A percentile compares a stretch with the other conserved stretches of the same genome.
phyloP scores from a whole-genome alignment of 2,888 invertebrate genomes.

The Dasypogon diadema region DNA sequence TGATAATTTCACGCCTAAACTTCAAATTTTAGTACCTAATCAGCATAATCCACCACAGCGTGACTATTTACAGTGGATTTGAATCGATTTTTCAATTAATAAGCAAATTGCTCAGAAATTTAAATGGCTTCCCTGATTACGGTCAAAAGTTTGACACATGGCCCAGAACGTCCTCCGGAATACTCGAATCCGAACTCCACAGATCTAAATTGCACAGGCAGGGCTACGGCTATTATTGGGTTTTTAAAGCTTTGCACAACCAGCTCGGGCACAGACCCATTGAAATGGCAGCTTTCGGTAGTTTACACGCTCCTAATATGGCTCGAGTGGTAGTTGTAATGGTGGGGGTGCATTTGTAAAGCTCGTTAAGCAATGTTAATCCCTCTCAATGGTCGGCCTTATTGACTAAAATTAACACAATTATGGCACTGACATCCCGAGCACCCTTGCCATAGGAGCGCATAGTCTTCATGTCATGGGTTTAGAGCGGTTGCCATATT shows the following conservation, averaged over 20 bases:
- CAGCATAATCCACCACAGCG: constrained; percentile 43
- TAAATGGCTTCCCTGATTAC: constrained; percentile 50
- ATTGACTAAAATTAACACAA: constrained; percentile 50
- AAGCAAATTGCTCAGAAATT: constrained; percentile 54
- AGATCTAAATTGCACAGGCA: neutral
- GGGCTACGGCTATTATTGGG: neutral
- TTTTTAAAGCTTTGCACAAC: neutral
- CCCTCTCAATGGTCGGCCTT: constrained; percentile 46
- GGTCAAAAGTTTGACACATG: constrained; percentile 41
- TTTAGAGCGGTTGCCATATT: neutral
- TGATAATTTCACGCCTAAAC: constrained; percentile 42
- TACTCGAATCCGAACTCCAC: neutral
- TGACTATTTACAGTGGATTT: constrained; percentile 35
- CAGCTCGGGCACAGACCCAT: neutral
- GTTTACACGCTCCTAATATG: constrained; percentile 1
- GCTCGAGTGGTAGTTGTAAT: neutral
- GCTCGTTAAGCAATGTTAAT: constrained; percentile 49
- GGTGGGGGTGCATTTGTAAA: constrained; percentile 25
- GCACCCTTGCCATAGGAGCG: constrained; percentile 17
- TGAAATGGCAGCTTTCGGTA: neutral
- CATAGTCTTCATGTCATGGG: neutral
- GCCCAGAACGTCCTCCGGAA: constrained; percentile 19
- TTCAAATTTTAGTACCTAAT: constrained; percentile 45
- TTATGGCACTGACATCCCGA: constrained; percentile 45
- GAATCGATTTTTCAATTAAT: constrained; percentile 55